A percentile compares a stretch with the other conserved stretches of the same genome.
These are phyloP conservation scores for Villa cingulata DNA, from an alignment of 2,888 invertebrate genomes.

Conservation along the genomic window DNA sequence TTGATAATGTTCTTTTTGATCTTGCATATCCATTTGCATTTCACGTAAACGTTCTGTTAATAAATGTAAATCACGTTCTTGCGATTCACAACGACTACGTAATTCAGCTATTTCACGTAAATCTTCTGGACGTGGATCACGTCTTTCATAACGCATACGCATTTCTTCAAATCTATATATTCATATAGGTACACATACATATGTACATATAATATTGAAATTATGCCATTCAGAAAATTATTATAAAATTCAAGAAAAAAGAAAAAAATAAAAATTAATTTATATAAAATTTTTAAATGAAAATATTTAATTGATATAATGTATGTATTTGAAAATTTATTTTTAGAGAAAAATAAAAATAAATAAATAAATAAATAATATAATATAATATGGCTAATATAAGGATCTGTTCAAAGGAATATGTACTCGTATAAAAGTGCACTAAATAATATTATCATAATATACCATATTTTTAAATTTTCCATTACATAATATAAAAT, in stretches of 20 bases:
- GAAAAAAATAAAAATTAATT: neutral
- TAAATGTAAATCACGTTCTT: constrained; percentile 42
- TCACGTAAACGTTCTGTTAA: constrained; percentile 44
- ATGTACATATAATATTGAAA: no score
- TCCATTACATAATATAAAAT: no score
- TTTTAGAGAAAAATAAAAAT: no score
- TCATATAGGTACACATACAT: no score
- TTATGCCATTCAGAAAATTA: neutral
- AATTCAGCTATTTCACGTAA: constrained; percentile 41
- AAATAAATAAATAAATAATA: neutral
- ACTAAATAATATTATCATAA: no score
- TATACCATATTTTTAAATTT: no score
- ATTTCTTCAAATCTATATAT: constrained; percentile 42
- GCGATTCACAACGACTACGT: constrained; percentile 42
- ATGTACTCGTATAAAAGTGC: no score
- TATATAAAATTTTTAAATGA: neutral
- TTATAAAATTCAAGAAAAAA: neutral
- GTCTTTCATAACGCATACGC: constrained; percentile 41
- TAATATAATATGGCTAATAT: no score
- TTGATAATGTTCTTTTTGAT: constrained; percentile 21
- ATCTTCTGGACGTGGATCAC: constrained; percentile 44
- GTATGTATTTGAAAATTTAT: no score
- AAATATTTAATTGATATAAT: neutral
- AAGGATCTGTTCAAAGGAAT: neutral
- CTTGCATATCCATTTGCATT: constrained; percentile 40